Conservation (phyloP, 2,113 vertebrate genomes). For the Antennarius striatus region DNA sequence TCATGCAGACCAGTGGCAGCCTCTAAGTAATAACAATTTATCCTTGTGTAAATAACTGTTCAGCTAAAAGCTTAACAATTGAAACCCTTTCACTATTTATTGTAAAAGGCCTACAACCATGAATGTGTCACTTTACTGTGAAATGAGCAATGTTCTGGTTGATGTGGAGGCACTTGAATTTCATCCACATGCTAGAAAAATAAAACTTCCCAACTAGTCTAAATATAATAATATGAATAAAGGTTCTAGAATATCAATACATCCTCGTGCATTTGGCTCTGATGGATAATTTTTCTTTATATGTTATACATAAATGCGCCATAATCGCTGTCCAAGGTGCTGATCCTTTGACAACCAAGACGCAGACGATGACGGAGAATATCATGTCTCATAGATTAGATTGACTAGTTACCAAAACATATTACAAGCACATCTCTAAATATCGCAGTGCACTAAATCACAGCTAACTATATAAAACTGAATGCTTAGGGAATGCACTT, state of each 20-base stretch:
- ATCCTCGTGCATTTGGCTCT: neutral
- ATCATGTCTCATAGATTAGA: conserved; percentile 5
- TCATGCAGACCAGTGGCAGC: too few relatives aligned
- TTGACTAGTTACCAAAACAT: neutral
- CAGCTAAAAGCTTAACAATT: too few relatives aligned
- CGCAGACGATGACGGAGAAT: conserved; percentile 6
- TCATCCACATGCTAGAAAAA: neutral
- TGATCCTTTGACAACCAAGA: conserved; percentile 44
- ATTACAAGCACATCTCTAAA: conserved; percentile 9
- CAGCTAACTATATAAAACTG: too few relatives aligned
- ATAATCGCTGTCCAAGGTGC: conserved; percentile 65
- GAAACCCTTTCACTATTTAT: too few relatives aligned
- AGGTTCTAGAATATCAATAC: neutral
- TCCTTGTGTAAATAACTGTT: too few relatives aligned
- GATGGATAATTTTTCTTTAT: conserved; percentile 15
- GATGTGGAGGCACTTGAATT: neutral
- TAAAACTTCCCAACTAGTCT: neutral
- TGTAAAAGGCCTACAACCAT: too few relatives aligned
- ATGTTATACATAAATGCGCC: conserved; percentile 22
- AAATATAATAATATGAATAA: conserved; percentile 1
- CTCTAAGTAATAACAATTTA: too few relatives aligned
- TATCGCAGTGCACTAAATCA: conserved; percentile 8
- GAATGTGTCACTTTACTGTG: too few relatives aligned
- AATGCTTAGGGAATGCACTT: too few relatives aligned
- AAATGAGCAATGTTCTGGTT: neutral